A percentile compares a stretch with the other conserved stretches of the same genome.
Conservation (phyloP, 2,113 vertebrate species). For the Alces alces region DNA sequence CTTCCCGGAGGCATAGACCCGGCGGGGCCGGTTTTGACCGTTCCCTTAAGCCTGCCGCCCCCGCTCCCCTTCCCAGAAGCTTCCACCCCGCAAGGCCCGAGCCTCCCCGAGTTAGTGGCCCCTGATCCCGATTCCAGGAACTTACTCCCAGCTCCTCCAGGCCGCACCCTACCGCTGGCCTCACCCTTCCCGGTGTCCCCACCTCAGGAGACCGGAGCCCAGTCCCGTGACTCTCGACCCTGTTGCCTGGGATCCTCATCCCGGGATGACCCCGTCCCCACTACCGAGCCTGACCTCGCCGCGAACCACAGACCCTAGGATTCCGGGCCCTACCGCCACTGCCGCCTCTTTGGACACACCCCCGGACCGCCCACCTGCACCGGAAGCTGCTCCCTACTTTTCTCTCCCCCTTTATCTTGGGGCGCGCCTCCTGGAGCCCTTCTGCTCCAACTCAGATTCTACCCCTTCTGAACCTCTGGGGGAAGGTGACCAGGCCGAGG, state of each 20-base stretch:
- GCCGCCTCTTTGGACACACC: neutral
- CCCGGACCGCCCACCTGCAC: neutral
- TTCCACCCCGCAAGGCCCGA: neutral
- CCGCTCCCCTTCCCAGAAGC: neutral
- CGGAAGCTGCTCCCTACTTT: neutral
- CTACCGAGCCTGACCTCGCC: too few species aligned
- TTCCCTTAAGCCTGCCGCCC: too few species aligned
- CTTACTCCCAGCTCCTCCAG: neutral
- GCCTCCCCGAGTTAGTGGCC: too few species aligned
- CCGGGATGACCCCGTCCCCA: neutral
- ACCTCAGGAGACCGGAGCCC: neutral
- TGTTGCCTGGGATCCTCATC: neutral
- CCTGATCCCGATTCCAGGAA: neutral
- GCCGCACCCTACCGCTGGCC: neutral
- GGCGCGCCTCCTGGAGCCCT: neutral
- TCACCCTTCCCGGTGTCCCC: neutral
- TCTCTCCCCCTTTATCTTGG: too few species aligned
- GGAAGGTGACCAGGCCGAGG: neutral
- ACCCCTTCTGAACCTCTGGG: neutral
- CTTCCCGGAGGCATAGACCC: neutral
- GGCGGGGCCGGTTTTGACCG: neutral
- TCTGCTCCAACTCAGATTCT: neutral
- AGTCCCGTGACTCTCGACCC: neutral
- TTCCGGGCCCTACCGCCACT: neutral
- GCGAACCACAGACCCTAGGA: neutral